These are phyloP conservation scores for Reinhardtius hippoglossoides DNA, from an alignment of 2,113 vertebrate genomes.

Conservation along the genomic window DNA sequence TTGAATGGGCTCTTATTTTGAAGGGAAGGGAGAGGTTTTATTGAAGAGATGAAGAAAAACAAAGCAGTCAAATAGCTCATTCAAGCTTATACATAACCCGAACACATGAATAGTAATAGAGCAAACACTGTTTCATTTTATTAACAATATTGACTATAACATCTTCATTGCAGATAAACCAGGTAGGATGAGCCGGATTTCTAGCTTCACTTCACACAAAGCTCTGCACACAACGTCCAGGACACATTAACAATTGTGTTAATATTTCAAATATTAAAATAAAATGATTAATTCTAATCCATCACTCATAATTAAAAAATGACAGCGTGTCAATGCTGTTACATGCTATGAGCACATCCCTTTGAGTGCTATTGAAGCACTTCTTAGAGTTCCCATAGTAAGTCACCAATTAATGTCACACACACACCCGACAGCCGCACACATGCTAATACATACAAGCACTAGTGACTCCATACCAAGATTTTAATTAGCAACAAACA, in stretches of 20 bases:
- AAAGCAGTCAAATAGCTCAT: too few species aligned
- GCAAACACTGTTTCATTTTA: too few species aligned
- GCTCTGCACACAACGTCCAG: too few species aligned
- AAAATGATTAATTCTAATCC: conserved; percentile 12
- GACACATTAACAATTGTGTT: too few species aligned
- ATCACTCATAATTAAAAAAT: neutral
- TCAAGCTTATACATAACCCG: too few species aligned
- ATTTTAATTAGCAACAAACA: conserved; percentile 42
- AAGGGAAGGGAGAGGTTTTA: neutral
- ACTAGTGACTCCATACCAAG: conserved; percentile 23
- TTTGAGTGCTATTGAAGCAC: conserved; percentile 4
- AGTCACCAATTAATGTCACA: conserved; percentile 35
- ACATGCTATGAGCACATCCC: neutral
- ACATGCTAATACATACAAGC: neutral
- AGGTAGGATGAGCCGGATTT: too few species aligned
- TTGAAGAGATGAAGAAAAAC: neutral
- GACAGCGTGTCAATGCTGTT: neutral
- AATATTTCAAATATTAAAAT: neutral
- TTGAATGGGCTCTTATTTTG: too few species aligned
- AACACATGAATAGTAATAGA: too few species aligned
- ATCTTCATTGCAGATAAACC: too few species aligned
- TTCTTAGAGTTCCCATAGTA: conserved; percentile 1
- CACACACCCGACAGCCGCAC: neutral
- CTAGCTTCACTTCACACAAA: too few species aligned
- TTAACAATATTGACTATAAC: too few species aligned